Evolutionary conservation across 2,113 vertebrate genomes (phyloP).

Genomic region (Geococcyx californianus): DNA sequence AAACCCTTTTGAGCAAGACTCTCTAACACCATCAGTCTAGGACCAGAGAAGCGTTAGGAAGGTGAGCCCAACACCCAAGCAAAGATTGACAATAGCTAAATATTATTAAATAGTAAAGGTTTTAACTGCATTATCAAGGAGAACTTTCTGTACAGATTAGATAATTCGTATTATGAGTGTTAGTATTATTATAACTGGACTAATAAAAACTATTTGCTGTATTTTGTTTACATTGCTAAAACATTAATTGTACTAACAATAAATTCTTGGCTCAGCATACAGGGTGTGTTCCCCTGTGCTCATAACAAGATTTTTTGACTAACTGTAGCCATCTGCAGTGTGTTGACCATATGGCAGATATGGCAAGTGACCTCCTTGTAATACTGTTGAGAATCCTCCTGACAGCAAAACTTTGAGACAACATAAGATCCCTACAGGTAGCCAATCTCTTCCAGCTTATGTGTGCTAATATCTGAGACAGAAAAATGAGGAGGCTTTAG

Average conservation of each 20-base stretch:
- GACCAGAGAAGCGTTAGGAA: not conserved
- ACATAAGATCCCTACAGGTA: not conserved
- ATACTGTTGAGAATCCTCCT: not conserved
- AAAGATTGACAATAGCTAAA: not conserved
- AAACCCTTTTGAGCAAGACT: not conserved
- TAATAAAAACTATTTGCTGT: not conserved
- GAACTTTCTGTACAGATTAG: not conserved
- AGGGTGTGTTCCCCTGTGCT: not conserved
- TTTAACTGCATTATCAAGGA: not conserved
- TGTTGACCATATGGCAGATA: slow-evolving; percentile 39
- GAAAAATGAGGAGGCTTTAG: not conserved
- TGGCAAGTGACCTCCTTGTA: slow-evolving; percentile 25
- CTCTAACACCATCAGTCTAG: not conserved
- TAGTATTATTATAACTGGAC: not conserved
- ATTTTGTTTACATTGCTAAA: not conserved
- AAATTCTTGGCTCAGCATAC: not conserved
- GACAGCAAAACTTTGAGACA: not conserved
- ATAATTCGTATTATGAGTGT: not conserved
- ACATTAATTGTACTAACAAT: not conserved
- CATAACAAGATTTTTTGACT: not conserved
- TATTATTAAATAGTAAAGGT: not conserved
- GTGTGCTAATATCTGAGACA: not conserved
- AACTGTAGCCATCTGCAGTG: not conserved
- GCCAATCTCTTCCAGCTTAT: not conserved
- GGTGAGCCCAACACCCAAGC: not conserved